Conservation (phyloP, 2,797 vertebrate genomes). For the Hipposideros larvatus region DNA sequence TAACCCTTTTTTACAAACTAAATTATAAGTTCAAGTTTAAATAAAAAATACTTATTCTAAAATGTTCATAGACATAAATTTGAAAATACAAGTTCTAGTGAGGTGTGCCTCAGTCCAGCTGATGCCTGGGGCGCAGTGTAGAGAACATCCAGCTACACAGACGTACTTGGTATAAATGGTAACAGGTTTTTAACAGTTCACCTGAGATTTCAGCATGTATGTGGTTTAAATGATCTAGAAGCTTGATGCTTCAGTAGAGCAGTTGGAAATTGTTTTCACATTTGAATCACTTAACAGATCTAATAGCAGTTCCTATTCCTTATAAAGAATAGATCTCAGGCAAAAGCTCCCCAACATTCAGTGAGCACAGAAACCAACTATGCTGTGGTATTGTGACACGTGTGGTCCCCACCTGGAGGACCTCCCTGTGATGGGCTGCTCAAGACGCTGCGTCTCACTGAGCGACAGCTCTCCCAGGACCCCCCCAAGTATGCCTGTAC, state of each 20-base stretch:
- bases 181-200: neutral
- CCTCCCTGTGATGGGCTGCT: neutral
- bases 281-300: neutral
- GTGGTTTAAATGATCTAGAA: neutral
- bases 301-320: neutral
- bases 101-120: neutral
- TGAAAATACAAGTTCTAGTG: neutral
- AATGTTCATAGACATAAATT: neutral
- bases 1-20: neutral
- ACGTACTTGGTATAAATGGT: neutral
- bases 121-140: neutral
- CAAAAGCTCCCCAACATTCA: neutral
- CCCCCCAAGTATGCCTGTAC: no score
- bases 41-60: neutral
- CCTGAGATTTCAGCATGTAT: neutral
- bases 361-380: neutral
- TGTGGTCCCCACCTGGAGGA: accelerated
- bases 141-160: neutral
- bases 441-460: neutral
- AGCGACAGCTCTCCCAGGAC: accelerated
- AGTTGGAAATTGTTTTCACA: neutral
- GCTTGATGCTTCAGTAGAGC: neutral
- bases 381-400: accelerated
- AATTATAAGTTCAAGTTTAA: conserved; percentile 22
- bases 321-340: neutral